A percentile compares a stretch with the other conserved stretches of the same genome.
These are phyloP conservation scores for Erynnis tages DNA, from an alignment of 2,888 invertebrate genomes.

Conservation along the genomic window DNA sequence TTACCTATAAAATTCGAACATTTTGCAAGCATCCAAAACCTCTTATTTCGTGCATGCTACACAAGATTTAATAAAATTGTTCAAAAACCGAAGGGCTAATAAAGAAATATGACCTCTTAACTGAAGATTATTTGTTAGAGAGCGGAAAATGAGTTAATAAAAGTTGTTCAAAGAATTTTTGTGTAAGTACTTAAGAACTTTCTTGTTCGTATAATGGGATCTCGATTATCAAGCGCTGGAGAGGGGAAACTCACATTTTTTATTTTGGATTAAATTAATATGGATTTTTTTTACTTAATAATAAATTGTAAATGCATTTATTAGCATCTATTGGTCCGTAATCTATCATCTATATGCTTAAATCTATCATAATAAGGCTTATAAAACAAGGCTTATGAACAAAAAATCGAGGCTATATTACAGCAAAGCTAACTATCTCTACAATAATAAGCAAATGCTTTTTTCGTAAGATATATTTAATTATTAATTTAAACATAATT, in stretches of 20 bases:
- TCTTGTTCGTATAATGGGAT: neutral
- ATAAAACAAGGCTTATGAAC: too few species aligned
- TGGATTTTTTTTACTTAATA: neutral
- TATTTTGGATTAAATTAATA: neutral
- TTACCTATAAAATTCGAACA: too few species aligned
- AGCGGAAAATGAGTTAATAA: constrained; percentile 4
- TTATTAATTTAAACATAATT: too few species aligned
- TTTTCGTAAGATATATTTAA: too few species aligned
- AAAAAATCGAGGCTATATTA: too few species aligned
- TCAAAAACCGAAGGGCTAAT: neutral
- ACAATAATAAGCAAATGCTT: too few species aligned
- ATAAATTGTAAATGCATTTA: too few species aligned
- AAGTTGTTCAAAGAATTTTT: constrained; percentile 5
- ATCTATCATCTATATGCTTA: too few species aligned
- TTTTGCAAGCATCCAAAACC: neutral
- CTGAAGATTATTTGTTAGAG: constrained; percentile 1
- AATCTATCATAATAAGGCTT: too few species aligned
- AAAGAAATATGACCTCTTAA: neutral
- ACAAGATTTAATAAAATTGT: neutral
- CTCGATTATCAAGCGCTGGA: neutral
- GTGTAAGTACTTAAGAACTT: constrained; percentile 1
- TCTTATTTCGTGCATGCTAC: neutral
- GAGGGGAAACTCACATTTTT: neutral
- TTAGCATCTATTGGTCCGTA: too few species aligned
- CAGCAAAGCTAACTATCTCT: too few species aligned